A percentile compares a stretch with the other conserved stretches of the same genome.
phyloP scores from a whole-genome alignment of 2,113 vertebrate species.

The Alligator mississippiensis region DNA sequence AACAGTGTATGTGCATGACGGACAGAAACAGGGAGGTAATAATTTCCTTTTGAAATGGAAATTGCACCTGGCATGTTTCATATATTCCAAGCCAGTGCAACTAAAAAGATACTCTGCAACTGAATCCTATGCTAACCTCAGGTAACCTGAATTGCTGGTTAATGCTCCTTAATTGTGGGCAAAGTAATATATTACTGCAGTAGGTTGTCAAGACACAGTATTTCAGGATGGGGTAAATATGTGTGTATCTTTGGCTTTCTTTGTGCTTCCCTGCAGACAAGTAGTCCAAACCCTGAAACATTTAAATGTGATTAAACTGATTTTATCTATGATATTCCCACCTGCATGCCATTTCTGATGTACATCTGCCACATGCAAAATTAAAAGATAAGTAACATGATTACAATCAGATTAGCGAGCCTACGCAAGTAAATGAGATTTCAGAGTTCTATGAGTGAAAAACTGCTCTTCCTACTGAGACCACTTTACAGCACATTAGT shows the following conservation, averaged over 20 bases:
- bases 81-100: background rate
- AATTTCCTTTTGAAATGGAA: background rate
- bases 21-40: too few species aligned
- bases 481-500: conserved; percentile 69
- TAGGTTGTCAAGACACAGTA: background rate
- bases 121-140: background rate
- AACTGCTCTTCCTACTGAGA: conserved; percentile 67
- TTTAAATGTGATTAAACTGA: conserved; percentile 71
- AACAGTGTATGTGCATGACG: background rate
- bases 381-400: conserved; percentile 79
- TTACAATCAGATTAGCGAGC: conserved; percentile 77
- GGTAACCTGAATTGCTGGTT: background rate
- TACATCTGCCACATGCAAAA: conserved; percentile 72
- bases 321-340: conserved; percentile 71
- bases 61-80: too few species aligned
- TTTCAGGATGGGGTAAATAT: conserved; percentile 1
- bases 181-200: background rate
- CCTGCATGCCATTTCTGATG: conserved; percentile 69
- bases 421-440: conserved; percentile 73
- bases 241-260: background rate
- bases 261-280: background rate
- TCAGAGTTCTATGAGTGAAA: conserved; percentile 54
- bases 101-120: background rate
- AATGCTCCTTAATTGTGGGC: background rate
- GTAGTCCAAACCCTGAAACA: conserved; percentile 32